Conservation (phyloP, 2,113 vertebrate species). For the Anarhynchus alexandrinus region DNA sequence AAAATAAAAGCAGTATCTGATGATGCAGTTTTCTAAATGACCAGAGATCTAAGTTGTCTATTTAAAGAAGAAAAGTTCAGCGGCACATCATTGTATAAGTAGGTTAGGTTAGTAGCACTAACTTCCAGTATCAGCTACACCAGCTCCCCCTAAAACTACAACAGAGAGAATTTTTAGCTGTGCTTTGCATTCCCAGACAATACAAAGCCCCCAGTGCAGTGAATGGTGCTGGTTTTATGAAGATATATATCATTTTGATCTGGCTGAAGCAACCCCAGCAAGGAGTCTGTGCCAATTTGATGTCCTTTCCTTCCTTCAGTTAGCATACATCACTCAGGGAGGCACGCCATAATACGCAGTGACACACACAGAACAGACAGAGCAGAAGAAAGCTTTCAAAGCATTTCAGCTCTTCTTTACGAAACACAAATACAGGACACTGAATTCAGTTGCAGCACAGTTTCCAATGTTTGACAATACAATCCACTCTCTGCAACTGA, state of each 20-base stretch:
- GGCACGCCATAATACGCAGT: neutral
- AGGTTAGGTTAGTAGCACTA: neutral
- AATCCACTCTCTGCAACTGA: neutral
- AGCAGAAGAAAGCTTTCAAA: neutral
- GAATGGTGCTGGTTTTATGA: neutral
- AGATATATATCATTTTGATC: neutral
- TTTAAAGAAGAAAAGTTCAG: neutral
- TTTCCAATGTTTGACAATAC: neutral
- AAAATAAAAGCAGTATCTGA: neutral
- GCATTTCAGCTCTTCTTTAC: neutral
- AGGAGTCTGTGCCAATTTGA: neutral
- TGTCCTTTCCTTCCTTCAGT: neutral
- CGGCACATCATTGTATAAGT: neutral
- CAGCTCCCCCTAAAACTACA: neutral
- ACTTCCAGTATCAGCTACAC: neutral
- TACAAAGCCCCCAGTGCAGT: neutral
- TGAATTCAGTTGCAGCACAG: neutral
- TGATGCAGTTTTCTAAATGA: neutral
- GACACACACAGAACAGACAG: neutral
- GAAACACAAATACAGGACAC: neutral
- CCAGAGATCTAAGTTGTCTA: neutral
- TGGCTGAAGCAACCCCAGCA: neutral
- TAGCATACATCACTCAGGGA: neutral
- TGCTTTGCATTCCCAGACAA: neutral
- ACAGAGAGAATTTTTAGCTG: neutral